phyloP scores from a whole-genome alignment of 2,888 invertebrate species.

The Labia minor region DNA sequence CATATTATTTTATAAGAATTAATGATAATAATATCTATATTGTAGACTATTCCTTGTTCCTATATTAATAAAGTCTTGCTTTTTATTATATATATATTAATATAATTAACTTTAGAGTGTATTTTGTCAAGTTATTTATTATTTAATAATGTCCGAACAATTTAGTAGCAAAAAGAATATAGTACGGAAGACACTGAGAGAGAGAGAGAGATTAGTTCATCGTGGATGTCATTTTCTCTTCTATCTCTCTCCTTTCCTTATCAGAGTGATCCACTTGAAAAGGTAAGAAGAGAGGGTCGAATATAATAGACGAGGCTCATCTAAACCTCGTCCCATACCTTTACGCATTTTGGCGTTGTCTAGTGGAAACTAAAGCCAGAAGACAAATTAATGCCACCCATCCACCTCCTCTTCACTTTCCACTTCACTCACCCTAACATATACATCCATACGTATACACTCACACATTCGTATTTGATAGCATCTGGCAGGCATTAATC shows the following conservation, averaged over 20 bases:
- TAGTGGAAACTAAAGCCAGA: constrained; percentile 13
- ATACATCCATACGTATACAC: neutral
- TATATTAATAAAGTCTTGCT: no score
- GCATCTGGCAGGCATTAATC: constrained; percentile 13
- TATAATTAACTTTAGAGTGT: no score
- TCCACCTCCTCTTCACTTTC: no score
- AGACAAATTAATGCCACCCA: constrained; percentile 1
- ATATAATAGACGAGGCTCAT: constrained; percentile 3
- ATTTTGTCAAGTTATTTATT: no score
- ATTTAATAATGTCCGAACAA: no score
- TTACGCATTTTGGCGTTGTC: constrained; percentile 13
- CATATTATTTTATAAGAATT: no score
- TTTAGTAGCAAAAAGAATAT: no score
- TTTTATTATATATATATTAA: no score
- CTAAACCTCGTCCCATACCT: neutral
- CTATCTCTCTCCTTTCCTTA: neutral
- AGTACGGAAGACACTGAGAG: no score
- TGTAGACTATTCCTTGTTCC: no score
- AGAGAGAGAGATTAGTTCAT: neutral
- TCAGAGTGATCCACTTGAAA: neutral
- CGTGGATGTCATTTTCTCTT: neutral
- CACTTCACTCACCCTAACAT: neutral
- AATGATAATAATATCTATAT: no score
- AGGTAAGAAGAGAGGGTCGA: neutral
- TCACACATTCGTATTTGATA: neutral